Evolutionary conservation across 2,888 invertebrate genomes (phyloP).

Genomic region (Callosobruchus maculatus): DNA sequence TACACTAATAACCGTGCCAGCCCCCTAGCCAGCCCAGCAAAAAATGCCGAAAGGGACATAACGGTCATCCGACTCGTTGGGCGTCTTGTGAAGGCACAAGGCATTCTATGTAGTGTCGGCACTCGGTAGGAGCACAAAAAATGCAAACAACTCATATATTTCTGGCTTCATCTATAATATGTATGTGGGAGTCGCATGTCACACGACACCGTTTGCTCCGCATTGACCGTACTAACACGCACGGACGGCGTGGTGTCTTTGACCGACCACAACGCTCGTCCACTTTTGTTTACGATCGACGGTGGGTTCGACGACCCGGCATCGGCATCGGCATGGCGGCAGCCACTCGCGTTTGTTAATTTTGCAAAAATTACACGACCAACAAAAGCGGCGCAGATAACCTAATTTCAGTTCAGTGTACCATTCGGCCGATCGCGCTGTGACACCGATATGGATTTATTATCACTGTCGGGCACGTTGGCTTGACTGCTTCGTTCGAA

Average conservation of each 20-base stretch:
- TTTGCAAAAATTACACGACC: background rate
- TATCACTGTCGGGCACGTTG: background rate
- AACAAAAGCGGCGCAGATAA: background rate
- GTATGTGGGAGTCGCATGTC: no score
- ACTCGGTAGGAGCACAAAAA: no score
- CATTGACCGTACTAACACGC: background rate
- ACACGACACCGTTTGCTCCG: no score
- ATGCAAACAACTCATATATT: no score
- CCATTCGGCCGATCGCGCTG: background rate
- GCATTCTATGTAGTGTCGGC: no score
- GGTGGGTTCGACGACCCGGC: background rate
- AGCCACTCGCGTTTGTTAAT: background rate
- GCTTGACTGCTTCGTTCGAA: background rate
- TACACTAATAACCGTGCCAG: no score
- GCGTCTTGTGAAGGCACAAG: no score
- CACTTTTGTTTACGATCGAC: background rate
- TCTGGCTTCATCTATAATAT: no score
- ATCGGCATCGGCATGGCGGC: background rate
- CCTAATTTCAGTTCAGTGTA: background rate
- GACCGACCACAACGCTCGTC: background rate
- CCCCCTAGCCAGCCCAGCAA: no score
- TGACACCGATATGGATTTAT: background rate
- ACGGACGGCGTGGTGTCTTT: background rate
- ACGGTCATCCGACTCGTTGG: no score
- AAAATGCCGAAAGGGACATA: no score